These are phyloP conservation scores for Nemapogon koenigi DNA, from an alignment of 2,888 invertebrate genomes.

Conservation along the genomic window DNA sequence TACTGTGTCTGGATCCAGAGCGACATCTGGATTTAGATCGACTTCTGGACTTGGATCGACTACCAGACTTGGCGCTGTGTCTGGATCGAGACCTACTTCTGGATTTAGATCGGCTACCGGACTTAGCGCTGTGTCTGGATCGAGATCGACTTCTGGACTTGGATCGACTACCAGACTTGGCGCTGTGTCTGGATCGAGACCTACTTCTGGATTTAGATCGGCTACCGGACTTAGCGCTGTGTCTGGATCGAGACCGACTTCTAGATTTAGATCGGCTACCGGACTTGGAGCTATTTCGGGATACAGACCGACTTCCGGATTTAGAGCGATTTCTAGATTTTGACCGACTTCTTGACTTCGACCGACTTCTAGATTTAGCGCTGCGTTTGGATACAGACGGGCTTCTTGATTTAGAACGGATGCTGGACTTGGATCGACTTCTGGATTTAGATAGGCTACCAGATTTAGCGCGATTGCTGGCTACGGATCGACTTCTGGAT, in stretches of 20 bases:
- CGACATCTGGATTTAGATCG: conserved; percentile 15
- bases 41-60: not conserved
- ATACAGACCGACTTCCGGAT: conserved; percentile 18
- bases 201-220: conserved; percentile 19
- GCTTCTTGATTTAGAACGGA: conserved; percentile 10
- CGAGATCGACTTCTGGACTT: conserved; percentile 21
- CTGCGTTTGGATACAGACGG: conserved; percentile 14
- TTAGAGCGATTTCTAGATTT: conserved; percentile 22
- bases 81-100: conserved; percentile 16
- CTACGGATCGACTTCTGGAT: conserved; percentile 18
- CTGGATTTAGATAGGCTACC: conserved; percentile 19
- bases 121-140: conserved; percentile 19
- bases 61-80: conserved; percentile 9
- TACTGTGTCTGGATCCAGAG: conserved; percentile 17
- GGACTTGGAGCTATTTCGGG: conserved; percentile 22
- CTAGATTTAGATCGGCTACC: conserved; percentile 27
- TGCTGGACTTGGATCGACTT: conserved; percentile 24
- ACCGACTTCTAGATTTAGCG: conserved; percentile 18
- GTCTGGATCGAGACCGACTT: conserved; percentile 24
- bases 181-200: conserved; percentile 17
- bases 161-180: conserved; percentile 24
- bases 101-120: conserved; percentile 14
- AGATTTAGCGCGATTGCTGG: conserved; percentile 19
- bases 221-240: conserved; percentile 16
- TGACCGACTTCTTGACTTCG: conserved; percentile 16